Percentiles rank a stretch among this genome's conserved stretches.
phyloP scores from a whole-genome alignment of 2,113 vertebrate species.

The Peromyscus californicus region DNA sequence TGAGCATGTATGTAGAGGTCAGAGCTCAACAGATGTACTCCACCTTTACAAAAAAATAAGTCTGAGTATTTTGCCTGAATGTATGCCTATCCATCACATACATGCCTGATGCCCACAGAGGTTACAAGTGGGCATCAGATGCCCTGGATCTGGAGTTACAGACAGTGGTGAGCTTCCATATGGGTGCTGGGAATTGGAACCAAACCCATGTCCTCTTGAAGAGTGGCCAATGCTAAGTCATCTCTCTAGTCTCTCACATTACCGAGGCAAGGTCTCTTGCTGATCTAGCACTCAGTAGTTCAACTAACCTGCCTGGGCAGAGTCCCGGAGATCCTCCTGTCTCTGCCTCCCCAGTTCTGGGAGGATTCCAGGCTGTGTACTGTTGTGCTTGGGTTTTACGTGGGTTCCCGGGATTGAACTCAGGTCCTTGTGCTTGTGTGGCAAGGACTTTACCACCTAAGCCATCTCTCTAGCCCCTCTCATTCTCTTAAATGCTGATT shows the following conservation, averaged over 20 bases:
- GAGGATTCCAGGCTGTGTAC: background rate
- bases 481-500: background rate
- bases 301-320: background rate
- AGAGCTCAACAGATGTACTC: background rate
- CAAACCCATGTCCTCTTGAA: background rate
- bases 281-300: background rate
- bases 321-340: background rate
- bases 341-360: background rate
- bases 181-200: background rate
- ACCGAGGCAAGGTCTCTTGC: background rate
- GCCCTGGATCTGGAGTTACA: background rate
- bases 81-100: background rate
- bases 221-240: background rate
- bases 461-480: background rate
- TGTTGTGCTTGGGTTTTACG: too few species aligned
- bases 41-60: background rate
- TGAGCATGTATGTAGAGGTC: background rate
- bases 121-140: background rate
- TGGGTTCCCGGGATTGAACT: background rate
- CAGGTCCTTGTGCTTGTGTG: background rate
- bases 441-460: background rate
- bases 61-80: background rate
- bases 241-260: background rate
- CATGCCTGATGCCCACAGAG: background rate
- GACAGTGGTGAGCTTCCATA: background rate